Conservation (phyloP, 1,140 invertebrate genomes). For the Dreissena polymorpha region DNA sequence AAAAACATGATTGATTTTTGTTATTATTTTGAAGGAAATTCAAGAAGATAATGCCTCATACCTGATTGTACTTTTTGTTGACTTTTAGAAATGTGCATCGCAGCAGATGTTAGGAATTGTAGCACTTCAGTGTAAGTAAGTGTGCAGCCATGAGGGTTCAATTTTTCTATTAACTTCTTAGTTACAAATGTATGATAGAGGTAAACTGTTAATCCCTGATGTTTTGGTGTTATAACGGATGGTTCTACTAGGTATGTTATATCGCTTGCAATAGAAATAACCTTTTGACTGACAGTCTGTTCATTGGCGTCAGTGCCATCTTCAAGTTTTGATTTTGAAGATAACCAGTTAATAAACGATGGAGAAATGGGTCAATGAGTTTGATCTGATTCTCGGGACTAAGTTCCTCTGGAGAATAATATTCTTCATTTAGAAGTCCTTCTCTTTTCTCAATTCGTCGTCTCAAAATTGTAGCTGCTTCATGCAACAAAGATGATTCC, state of each 20-base stretch:
- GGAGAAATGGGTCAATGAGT: not conserved
- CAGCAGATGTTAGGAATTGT: conserved; percentile 34
- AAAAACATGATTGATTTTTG: not conserved
- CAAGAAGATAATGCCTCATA: too few species aligned
- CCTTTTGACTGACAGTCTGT: not conserved
- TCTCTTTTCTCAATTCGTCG: not conserved
- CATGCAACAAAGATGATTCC: not conserved
- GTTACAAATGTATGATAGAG: conserved; percentile 4
- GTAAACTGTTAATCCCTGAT: conserved; percentile 21
- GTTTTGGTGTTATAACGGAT: conserved; percentile 17
- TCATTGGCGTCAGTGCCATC: not conserved
- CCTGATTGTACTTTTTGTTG: not conserved
- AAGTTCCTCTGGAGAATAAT: conserved; percentile 6
- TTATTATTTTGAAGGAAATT: not conserved
- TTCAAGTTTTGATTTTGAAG: not conserved
- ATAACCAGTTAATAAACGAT: not conserved
- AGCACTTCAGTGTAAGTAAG: conserved; percentile 27
- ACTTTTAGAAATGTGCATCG: not conserved
- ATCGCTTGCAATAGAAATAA: not conserved
- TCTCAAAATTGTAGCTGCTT: conserved; percentile 11
- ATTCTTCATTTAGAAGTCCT: not conserved
- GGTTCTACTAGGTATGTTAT: conserved; percentile 3
- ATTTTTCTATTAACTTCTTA: conserved; percentile 24
- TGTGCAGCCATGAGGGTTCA: not conserved
- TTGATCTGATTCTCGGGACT: not conserved